Base-by-base conservation (phyloP, 1,140 invertebrate species). In the Hycleus cichorii region DNA sequence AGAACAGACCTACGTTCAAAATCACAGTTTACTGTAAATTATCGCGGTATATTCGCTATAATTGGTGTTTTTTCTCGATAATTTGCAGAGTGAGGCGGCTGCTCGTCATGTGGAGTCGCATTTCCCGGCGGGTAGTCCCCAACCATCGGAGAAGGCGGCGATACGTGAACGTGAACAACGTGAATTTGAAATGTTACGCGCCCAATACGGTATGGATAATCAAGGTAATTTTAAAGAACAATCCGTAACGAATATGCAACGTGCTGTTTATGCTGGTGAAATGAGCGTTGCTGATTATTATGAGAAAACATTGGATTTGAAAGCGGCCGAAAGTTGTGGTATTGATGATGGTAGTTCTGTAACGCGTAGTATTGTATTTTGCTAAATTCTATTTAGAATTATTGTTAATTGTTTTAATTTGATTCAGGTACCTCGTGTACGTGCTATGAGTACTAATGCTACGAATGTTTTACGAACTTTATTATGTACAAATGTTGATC, bases 201-300 rank as follows among this genome's bases (percentile, higher is more conserved):
- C 88, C 8, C 87, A 90, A 69, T 92, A 92, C 74, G 91, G 91
- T 1, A 93, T 93, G 90, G 89, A 91, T 65, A 88, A 90, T 75
- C 86, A 89, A 61, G 72, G 72, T 38, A 74, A 74, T 58, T 74
- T 72, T 49, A 81, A 84, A 39, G 87, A 89, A 65, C 89, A 93
- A 62, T 90, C 88, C 51, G 83, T 90, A 1, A 85, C 83, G 25
- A 89, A 89, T 71, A 84, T 95, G 79, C 87, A 91, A 70, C 77
- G 85, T 45, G 90, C 91, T 49, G 90, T 93, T 6, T 88, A 87
- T 72, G 85, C 85, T 25, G 91, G 91, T 2, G 87, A 91, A 70
- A 84, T 95, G 75, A 86, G 87, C 8, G 86, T 91, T 1, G 81
- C 85, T 0, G 91, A 93, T 72, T 93, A 89, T 75, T 92, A 93